Evolutionary conservation across 2,113 vertebrate genomes (phyloP).

Genomic region (Chaenocephalus aceratus): DNA sequence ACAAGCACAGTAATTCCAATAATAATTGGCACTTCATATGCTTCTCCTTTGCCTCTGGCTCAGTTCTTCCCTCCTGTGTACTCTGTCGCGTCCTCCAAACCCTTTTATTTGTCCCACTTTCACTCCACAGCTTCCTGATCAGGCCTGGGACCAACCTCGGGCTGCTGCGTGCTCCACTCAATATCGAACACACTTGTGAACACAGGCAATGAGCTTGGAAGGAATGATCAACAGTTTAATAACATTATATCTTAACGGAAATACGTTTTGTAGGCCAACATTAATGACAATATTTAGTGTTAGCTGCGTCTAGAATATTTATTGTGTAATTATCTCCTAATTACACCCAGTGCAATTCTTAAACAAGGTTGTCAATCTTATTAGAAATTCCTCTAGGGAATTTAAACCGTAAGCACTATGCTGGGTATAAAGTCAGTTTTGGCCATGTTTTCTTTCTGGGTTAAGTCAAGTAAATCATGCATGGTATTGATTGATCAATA

Average conservation of each 20-base stretch:
- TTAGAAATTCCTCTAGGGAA: constrained; percentile 35
- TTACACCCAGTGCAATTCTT: constrained; percentile 38
- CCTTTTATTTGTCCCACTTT: constrained; percentile 64
- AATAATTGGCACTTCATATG: constrained; percentile 57
- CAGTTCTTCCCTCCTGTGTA: constrained; percentile 41
- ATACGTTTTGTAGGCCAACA: constrained; percentile 45
- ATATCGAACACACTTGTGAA: constrained; percentile 35
- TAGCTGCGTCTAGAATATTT: constrained; percentile 53
- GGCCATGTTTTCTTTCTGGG: constrained; percentile 13
- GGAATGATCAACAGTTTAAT: constrained; percentile 43
- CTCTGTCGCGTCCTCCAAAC: constrained; percentile 33
- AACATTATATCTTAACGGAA: constrained; percentile 34
- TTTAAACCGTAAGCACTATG: constrained; percentile 11
- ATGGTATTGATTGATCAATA: constrained; percentile 50
- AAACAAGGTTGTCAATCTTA: constrained; percentile 43
- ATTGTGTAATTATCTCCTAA: constrained; percentile 68
- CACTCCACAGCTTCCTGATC: constrained; percentile 50
- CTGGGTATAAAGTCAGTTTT: constrained; percentile 17
- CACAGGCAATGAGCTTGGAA: constrained; percentile 32
- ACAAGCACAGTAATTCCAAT: constrained; percentile 37
- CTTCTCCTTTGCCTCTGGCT: constrained; percentile 31
- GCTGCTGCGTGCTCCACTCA: constrained; percentile 33
- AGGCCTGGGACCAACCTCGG: constrained; percentile 49
- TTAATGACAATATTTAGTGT: constrained; percentile 45
- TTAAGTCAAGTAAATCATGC: constrained; percentile 16